phyloP scores from a whole-genome alignment of 2,888 invertebrate genomes.

The Heliconius aoede region DNA sequence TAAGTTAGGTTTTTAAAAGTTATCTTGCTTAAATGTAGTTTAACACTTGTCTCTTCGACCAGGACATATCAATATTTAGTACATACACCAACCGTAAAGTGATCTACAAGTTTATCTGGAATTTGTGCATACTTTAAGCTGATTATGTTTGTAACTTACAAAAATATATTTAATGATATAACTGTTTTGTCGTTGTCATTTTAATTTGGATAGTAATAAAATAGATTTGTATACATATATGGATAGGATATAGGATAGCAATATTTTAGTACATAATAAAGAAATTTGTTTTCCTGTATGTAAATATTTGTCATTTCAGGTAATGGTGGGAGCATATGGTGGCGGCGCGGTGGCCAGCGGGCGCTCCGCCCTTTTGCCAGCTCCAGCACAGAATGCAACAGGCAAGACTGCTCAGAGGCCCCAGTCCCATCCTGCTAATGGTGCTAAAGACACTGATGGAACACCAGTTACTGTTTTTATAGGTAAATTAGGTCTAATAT shows the following conservation, averaged over 20 bases:
- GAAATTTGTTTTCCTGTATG: neutral
- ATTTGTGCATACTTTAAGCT: neutral
- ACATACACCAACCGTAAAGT: neutral
- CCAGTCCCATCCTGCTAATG: constrained; percentile 65
- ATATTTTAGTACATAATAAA: neutral
- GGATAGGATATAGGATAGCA: too few relatives aligned
- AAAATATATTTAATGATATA: too few relatives aligned
- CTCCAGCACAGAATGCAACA: constrained; percentile 67
- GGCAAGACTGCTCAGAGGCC: constrained; percentile 68
- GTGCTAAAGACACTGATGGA: constrained; percentile 84
- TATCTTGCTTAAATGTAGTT: constrained; percentile 3
- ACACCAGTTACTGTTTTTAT: constrained; percentile 99
- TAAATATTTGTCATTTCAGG: constrained; percentile 53
- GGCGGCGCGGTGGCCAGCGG: constrained; percentile 52
- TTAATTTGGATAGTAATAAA: too few relatives aligned
- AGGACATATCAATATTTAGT: neutral
- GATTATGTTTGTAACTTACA: too few relatives aligned
- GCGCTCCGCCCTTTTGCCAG: constrained; percentile 59
- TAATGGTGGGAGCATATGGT: constrained; percentile 77
- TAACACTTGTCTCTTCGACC: neutral
- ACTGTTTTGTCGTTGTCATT: too few relatives aligned
- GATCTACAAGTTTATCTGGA: neutral
- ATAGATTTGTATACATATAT: too few relatives aligned
- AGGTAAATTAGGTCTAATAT: constrained; percentile 78
- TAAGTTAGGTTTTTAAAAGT: neutral